Conservation (phyloP, 2,797 vertebrate genomes). For the Sternarchorhynchus goeldii region DNA sequence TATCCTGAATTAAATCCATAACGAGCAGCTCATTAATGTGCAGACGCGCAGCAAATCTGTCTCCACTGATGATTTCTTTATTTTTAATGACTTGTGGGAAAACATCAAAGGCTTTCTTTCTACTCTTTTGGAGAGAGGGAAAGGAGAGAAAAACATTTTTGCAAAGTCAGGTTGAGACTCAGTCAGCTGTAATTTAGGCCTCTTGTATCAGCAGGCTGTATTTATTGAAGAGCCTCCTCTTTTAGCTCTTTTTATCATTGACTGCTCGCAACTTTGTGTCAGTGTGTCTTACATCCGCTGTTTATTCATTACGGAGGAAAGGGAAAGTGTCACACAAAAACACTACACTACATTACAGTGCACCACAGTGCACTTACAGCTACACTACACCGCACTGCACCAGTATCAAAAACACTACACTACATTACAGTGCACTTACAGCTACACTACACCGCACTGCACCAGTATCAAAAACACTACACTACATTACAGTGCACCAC, state of each 20-base stretch:
- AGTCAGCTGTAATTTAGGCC: slow-evolving; percentile 34
- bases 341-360: background rate
- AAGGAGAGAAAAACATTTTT: slow-evolving; percentile 21
- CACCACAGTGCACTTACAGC: too few relatives aligned
- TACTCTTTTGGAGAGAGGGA: slow-evolving; percentile 30
- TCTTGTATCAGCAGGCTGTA: slow-evolving; percentile 36
- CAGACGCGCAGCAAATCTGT: slow-evolving; percentile 53
- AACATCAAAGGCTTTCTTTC: slow-evolving; percentile 53
- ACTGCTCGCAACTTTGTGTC: slow-evolving; percentile 1
- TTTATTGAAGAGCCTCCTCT: slow-evolving; percentile 23
- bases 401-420: too few relatives aligned
- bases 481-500: too few relatives aligned
- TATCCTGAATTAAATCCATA: slow-evolving; percentile 62
- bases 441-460: too few relatives aligned
- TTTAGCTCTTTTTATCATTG: slow-evolving; percentile 9
- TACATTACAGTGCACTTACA: too few relatives aligned
- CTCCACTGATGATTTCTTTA: slow-evolving; percentile 56
- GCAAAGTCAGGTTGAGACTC: slow-evolving; percentile 44
- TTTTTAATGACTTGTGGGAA: slow-evolving; percentile 71
- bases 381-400: too few relatives aligned
- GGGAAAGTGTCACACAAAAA: slow-evolving; percentile 2
- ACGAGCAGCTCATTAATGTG: slow-evolving; percentile 66
- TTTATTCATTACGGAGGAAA: slow-evolving; percentile 48
- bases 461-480: too few relatives aligned
- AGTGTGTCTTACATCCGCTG: slow-evolving; percentile 64